These are phyloP conservation scores for Patella caerulea DNA, from an alignment of 2,888 invertebrate genomes.

Conservation along the genomic window DNA sequence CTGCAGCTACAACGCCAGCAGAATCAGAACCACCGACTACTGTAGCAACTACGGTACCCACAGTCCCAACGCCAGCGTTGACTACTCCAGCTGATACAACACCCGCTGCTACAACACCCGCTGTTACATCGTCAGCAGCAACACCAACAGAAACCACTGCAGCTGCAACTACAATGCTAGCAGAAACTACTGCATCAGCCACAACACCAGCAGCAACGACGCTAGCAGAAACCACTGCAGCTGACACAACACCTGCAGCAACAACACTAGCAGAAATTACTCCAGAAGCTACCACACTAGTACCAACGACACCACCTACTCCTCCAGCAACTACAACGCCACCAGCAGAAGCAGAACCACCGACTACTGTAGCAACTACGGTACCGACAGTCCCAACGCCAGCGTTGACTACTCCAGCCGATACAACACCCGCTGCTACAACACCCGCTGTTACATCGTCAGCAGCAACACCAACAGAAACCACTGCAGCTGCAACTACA, in stretches of 20 bases:
- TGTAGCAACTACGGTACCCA: too few species aligned
- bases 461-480: background rate
- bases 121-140: background rate
- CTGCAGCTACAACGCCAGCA: background rate
- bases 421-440: background rate
- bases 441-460: background rate
- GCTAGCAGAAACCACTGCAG: background rate
- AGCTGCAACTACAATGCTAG: background rate
- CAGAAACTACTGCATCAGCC: background rate
- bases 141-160: background rate
- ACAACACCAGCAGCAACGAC: background rate
- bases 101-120: background rate
- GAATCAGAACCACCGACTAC: background rate
- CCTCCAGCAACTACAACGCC: background rate
- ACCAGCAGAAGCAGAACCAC: background rate
- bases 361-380: background rate
- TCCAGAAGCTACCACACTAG: background rate
- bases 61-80: background rate
- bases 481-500: background rate
- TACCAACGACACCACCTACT: background rate
- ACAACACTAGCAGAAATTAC: background rate
- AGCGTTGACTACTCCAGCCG: background rate
- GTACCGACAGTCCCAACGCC: background rate
- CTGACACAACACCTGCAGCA: background rate
- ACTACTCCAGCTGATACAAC: background rate